Conservation (phyloP, 2,888 invertebrate genomes). For the Eupeodes latifasciatus region DNA sequence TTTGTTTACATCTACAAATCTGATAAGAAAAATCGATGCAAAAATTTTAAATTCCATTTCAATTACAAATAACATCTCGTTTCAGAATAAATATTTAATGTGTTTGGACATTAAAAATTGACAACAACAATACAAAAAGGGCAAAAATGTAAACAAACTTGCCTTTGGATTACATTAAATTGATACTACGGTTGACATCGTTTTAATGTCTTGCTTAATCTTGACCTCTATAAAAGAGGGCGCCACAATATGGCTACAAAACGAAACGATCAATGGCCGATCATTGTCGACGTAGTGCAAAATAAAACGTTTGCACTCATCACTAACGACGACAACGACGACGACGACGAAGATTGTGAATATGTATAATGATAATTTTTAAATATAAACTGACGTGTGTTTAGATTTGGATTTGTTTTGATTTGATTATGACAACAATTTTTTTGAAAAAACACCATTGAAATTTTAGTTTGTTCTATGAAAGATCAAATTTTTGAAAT, state of each 20-base stretch:
- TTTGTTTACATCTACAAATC: slow-evolving; percentile 11
- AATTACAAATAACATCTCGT: slow-evolving; percentile 1
- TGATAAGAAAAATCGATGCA: slow-evolving; percentile 6
- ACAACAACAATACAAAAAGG: neutral
- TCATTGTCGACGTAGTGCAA: neutral
- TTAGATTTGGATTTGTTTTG: slow-evolving; percentile 11
- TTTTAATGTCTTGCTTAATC: slow-evolving; percentile 39
- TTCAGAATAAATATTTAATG: slow-evolving; percentile 10
- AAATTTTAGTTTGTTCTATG: neutral
- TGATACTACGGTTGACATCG: slow-evolving; percentile 26
- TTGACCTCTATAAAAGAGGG: slow-evolving; percentile 34
- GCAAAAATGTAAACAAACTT: slow-evolving; percentile 32
- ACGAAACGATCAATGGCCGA: neutral
- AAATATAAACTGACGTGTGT: slow-evolving; percentile 19
- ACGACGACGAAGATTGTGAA: neutral
- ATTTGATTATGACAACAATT: neutral
- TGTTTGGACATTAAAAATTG: neutral
- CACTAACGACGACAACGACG: slow-evolving; percentile 16
- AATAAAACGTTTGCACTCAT: slow-evolving; percentile 44
- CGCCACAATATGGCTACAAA: slow-evolving; percentile 24
- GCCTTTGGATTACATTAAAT: slow-evolving; percentile 19
- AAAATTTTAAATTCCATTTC: neutral
- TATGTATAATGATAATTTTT: neutral
- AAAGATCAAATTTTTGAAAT: neutral
- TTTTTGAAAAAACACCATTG: neutral